Conservation (phyloP, 1,140 invertebrate genomes). For the Drosophila littoralis region DNA sequence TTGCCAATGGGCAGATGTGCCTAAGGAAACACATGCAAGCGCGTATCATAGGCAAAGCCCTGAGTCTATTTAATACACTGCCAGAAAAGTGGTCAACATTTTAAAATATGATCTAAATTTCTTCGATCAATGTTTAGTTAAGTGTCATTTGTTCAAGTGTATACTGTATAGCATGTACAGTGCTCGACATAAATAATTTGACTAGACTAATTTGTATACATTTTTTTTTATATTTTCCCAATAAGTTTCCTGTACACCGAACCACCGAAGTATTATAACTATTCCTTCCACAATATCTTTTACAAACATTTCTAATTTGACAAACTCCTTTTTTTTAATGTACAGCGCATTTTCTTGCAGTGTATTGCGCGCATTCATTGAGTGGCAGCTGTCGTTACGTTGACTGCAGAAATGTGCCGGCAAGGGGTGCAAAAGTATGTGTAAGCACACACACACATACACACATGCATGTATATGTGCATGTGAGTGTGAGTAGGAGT, state of each 20-base stretch:
- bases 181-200: no score
- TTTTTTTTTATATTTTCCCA: no score
- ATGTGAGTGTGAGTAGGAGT: slow-evolving; percentile 27
- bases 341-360: slow-evolving; percentile 29
- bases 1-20: slow-evolving; percentile 44
- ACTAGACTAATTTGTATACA: no score
- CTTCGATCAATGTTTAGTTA: no score
- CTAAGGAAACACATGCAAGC: slow-evolving; percentile 34
- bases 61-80: slow-evolving; percentile 24
- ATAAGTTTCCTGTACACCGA: no score
- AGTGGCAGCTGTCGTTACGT: slow-evolving; percentile 67
- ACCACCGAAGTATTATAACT: no score
- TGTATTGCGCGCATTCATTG: slow-evolving; percentile 48
- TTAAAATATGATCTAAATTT: no score
- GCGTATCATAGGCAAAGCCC: slow-evolving; percentile 30
- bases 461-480: neutral
- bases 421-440: slow-evolving; percentile 22
- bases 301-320: neutral
- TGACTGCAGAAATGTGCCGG: slow-evolving; percentile 22
- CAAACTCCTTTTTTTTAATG: neutral
- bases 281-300: no score
- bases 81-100: neutral
- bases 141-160: no score
- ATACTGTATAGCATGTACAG: no score
- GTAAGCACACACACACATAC: neutral